These are phyloP conservation scores for Dasysyrphus tricinctus DNA, from an alignment of 2,888 invertebrate species.

Conservation along the genomic window DNA sequence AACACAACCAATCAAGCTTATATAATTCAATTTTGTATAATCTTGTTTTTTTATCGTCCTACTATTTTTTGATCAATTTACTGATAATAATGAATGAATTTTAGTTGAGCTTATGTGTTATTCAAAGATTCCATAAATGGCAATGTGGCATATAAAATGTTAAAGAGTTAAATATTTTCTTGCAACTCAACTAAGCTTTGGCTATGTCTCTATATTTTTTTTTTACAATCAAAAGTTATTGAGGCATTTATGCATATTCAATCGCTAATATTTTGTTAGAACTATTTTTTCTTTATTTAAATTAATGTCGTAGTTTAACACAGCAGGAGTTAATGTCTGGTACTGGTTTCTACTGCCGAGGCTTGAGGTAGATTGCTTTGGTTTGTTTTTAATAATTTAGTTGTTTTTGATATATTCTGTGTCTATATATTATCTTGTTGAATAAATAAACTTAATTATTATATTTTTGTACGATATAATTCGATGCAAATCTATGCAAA, in stretches of 20 bases:
- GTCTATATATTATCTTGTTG: neutral
- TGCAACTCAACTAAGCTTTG: no score
- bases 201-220: no score
- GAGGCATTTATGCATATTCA: slow-evolving; percentile 49
- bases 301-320: slow-evolving; percentile 2
- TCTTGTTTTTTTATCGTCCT: slow-evolving; percentile 9
- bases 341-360: neutral
- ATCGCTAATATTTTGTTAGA: neutral
- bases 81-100: slow-evolving; percentile 22
- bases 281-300: slow-evolving; percentile 15
- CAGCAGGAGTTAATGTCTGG: neutral
- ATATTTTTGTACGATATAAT: neutral
- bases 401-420: neutral
- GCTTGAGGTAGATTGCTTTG: neutral
- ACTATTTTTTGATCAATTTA: slow-evolving; percentile 13
- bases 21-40: neutral
- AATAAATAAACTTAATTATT: neutral
- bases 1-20: neutral
- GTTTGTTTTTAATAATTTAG: neutral
- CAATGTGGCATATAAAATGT: neutral
- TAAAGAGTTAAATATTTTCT: no score
- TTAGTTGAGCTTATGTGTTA: slow-evolving; percentile 22
- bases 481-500: neutral
- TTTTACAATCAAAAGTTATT: slow-evolving; percentile 30
- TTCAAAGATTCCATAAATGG: slow-evolving; percentile 19